Evolutionary conservation across 2,888 invertebrate species (phyloP), one percentile per base, ranked within the genome.

Genomic region (Platycheirus albimanus): DNA sequence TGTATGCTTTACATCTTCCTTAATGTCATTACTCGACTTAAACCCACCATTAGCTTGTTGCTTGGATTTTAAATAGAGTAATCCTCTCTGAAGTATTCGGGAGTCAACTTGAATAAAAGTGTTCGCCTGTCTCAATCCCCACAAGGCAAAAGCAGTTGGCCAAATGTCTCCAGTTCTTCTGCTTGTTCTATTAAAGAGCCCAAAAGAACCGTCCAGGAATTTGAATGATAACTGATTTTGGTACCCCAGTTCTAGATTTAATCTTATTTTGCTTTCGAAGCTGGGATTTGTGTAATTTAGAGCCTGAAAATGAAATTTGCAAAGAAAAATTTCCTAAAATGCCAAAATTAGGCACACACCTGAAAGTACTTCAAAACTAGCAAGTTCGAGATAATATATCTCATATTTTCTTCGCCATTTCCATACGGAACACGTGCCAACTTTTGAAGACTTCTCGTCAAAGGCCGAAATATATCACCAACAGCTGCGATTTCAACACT

Each of bases 141-240:
- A 93, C 0, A 94, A 92, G 0, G 96, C 95, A 88, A 97, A 97
- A 0, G 97, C 96, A 0, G 97, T 97, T 83, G 97, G 90, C 96
- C 95, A 95, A 1, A 93, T 93, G n/a, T 96, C 96, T 0, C 96
- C 95, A 91, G 92, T 88, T 66, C 86, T 87, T 0, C 86, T 85
- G 0, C 84, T 84, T 0, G 87, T 85, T 92, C 91, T 7, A 91
- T 89, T 0, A 88, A 97, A 97, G 85, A 97, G 93, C 90, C 96
- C 94, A 91, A 98, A 99, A 0, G 98, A 98, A 1, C 98, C 98
- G 89, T 99, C 98, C 0, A 92, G 88, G 80, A 95, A 94, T 72
- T 95, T 94, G 90, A 95, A 99, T 0, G 95, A 96, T 89, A 99
- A 92, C 88, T 99, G 95, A 76, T 96, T 93, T 89, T 99, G 99